These are phyloP conservation scores for Polyommatus icarus DNA, from an alignment of 2,888 invertebrate species.

Conservation along the genomic window DNA sequence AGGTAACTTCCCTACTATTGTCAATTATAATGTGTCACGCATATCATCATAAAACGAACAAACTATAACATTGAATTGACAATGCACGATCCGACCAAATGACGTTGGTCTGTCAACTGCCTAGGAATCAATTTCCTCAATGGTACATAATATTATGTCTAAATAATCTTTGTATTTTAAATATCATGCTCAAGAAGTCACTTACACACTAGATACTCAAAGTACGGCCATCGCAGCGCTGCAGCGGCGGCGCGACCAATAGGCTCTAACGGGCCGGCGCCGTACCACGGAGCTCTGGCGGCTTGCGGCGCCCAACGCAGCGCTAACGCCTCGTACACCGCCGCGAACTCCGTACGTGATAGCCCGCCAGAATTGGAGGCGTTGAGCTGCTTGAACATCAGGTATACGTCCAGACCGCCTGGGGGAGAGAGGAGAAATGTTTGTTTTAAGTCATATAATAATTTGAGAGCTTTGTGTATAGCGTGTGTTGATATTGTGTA, in stretches of 20 bases:
- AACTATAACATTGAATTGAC: no score
- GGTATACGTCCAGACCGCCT: slow-evolving; percentile 86
- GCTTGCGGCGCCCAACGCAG: slow-evolving; percentile 88
- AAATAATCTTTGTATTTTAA: no score
- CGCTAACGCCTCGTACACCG: slow-evolving; percentile 82
- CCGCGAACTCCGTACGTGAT: slow-evolving; percentile 85
- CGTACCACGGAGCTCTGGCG: slow-evolving; percentile 86
- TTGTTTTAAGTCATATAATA: background rate
- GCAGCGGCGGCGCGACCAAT: slow-evolving; percentile 81
- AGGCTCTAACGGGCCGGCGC: slow-evolving; percentile 78
- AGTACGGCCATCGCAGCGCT: slow-evolving; percentile 86
- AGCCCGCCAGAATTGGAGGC: slow-evolving; percentile 83
- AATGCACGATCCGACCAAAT: no score
- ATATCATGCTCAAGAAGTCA: no score
- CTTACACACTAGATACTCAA: slow-evolving; percentile 87
- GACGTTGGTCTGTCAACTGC: no score
- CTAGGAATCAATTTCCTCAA: no score
- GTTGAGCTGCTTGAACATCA: slow-evolving; percentile 91
- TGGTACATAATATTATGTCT: no score
- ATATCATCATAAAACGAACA: no score
- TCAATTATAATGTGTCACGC: no score
- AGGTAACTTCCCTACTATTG: no score
- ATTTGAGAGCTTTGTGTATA: no score
- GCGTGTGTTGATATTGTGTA: no score
- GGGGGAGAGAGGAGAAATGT: slow-evolving; percentile 37